Evolutionary conservation across 2,888 invertebrate species (phyloP), one percentile per base, ranked within the genome.

Genomic region (Aphrophora alni): DNA sequence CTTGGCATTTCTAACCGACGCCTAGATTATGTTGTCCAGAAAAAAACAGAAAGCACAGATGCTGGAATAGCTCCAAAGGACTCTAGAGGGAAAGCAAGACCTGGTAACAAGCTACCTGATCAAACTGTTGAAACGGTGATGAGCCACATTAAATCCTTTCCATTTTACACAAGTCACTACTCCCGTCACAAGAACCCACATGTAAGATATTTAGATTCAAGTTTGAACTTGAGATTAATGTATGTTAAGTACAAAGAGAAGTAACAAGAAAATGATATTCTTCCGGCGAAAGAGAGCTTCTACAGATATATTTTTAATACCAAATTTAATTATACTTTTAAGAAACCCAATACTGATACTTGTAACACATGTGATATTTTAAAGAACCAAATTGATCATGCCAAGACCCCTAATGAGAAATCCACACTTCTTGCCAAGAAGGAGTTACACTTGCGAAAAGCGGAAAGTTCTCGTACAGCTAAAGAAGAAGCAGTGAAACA

Each of bases 141-240:
- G 38, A 25, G 44, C n/a, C 75, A 75, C 25, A 38, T 75, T 38
- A 24, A 24, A 25, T 75, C 75, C 2, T 75, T 75, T 75, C 75
- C 33, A n/a, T n/a, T 33, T 21, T 75, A 73, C 25, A 33, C 75
- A n/a, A 38, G 44, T n/a, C 38, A 75, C 38, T 75, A 33, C 44
- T 75, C 75, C 26, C 75, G 21, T 33, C 17, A 75, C 28, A 25
- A 75, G 26, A 75, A 75, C 26, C 75, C 4, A 38, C 38, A 75
- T 72, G 72, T 72, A 38, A 14, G 75, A 24, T 75, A 75, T 38
- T 75, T 75, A 38, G 25, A 75, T 75, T 75, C 38, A 75, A 75
- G n/a, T 38, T 75, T 75, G 75, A 75, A 75, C 17, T 38, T 38
- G 38, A 75, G 69, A 26, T 69, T 69, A 12, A 69, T 69, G 69